Base-by-base conservation (phyloP, 1,140 invertebrate genomes). In the Hermetia illucens region DNA sequence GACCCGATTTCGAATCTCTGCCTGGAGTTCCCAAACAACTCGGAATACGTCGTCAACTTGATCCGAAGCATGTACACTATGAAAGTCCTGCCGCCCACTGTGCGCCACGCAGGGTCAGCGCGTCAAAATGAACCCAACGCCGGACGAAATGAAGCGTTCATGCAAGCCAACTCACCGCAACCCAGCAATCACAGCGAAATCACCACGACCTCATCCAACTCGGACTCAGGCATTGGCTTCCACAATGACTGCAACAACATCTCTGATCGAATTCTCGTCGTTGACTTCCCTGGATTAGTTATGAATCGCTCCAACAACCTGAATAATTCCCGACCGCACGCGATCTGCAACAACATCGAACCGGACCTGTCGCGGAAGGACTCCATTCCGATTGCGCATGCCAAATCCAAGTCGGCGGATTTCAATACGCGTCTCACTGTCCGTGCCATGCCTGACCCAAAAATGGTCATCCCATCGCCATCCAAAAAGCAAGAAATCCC, bases 211-310 rank as follows among this genome's bases (percentile, higher is more conserved):
- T 89, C 84, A 1, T 91, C 86, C 44, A 95, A 94, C 55, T 91
- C 86, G 47, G 91, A 95, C 61, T 94, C 89, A 13, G 90, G 90
- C 0, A 90, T 94, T 38, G 89, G 90, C 0, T 91, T 91, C 51
- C 75, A 83, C 44, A 87, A 90, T 51, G 85, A 94, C 43, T 80
- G 77, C 51, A 72, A 76, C 25, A 80, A 81, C 51, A 75, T 85
- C 39, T 80, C 78, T 2, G 83, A 89, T 62, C 65, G 79, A 34
- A 88, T 90, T 44, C 66, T 82, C 31, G 72, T 87, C 0, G 79
- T 84, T 0, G 84, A 90, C 53, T 81, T 84, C 51, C 74, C 78
- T 8, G 49, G 44, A 3, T 27, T 32, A 9, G 21, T 21, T n/a
- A 3, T 18, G 15, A 27, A 37, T 4, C 25, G 36, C 3, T 5